Conservation (phyloP, 2,797 vertebrate genomes). For the Notolepis coatsorum region DNA sequence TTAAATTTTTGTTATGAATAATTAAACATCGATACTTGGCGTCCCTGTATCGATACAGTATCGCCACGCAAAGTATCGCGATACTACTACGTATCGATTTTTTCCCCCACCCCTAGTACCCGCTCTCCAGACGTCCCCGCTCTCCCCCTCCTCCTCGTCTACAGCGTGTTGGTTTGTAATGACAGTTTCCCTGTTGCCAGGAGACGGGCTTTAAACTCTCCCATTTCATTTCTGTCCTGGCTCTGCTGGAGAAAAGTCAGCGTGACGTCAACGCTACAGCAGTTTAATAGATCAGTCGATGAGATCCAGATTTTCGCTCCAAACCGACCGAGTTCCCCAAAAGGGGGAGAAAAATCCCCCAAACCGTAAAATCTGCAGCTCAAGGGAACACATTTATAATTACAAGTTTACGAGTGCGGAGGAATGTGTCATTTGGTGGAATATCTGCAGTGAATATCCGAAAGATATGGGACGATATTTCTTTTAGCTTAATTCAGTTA, state of each 20-base stretch:
- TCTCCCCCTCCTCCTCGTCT: not conserved
- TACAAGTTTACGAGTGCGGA: not conserved
- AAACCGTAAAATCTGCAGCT: not conserved
- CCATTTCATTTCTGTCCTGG: not conserved
- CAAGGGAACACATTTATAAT: not conserved
- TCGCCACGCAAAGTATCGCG: too few species aligned
- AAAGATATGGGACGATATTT: constrained; percentile 31
- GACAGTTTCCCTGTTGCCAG: constrained; percentile 27
- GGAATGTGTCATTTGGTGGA: not conserved
- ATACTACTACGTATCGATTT: too few species aligned
- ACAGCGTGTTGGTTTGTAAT: not conserved
- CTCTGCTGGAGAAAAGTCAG: not conserved
- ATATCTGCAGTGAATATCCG: constrained; percentile 21
- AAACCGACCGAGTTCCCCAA: not conserved
- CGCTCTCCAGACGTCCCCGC: not conserved
- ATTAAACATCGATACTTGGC: too few species aligned
- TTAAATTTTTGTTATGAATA: too few species aligned
- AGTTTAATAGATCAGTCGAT: not conserved
- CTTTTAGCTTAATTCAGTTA: constrained; percentile 6
- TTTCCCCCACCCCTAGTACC: too few species aligned
- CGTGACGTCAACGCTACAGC: not conserved
- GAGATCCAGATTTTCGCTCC: not conserved
- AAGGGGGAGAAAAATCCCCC: not conserved
- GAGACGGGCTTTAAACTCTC: constrained; percentile 15
- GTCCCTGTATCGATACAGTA: too few species aligned